Base-by-base conservation (phyloP, 2,113 vertebrate species). In the Zingel zingel region DNA sequence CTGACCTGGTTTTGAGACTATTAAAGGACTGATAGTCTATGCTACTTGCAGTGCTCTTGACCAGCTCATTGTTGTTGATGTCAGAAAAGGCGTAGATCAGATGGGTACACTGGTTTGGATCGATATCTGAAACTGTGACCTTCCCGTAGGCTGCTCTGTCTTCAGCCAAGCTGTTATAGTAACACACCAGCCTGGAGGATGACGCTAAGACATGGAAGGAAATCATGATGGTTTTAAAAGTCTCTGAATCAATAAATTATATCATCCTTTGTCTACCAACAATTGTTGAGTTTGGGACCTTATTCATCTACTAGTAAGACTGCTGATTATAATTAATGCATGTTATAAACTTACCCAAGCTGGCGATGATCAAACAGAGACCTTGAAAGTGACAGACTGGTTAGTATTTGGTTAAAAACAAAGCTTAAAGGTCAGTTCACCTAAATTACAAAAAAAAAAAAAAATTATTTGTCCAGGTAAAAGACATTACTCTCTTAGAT, bases 111-210 rank as follows among this genome's bases (percentile, higher is more conserved):
- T 96, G 87, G 79, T 64, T 85, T 0, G 96, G 95, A 74, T 96
- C 89, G 0, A 96, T 85, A 18, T 96, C 87, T 0, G 94, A 86
- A 0, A 96, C 93, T 2, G 68, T 92, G 86, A 82, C 95, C 1
- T 53, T 88, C 0, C 95, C 95, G 27, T 73, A 1, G 0, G 92
- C 94, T 1, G 92, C 86, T 75, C 94, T 84, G 43, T 95, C 93
- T 73, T 96, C 95, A 67, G 94, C 94, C 95, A 94, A 95, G 91
- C 94, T 97, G 91, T 94, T 94, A 83, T 96, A 96, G 85, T 97
- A 97, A 54, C 96, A 97, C 39, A 89, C 91, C 75, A 97, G 93
- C 79, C 95, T 90, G 48, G 72, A 89, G 76, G 95, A 89, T 72
- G 92, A 86, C n/a, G 90, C 96, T 80, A 30, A 56, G 19, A 75